phyloP scores from a whole-genome alignment of 2,888 invertebrate species.

The Cheilosia pagana region DNA sequence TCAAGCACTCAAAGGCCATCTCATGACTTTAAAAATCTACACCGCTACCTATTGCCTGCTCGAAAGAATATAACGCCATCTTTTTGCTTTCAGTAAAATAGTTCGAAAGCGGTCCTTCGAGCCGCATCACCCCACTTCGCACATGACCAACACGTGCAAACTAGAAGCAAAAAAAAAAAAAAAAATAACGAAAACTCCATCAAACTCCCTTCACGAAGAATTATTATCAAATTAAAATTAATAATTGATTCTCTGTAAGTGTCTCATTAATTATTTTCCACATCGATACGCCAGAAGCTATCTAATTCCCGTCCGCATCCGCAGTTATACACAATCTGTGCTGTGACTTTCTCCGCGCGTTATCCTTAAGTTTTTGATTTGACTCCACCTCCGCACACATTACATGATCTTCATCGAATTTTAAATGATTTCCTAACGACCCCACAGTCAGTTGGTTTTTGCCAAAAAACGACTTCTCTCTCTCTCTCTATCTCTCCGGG shows the following conservation, averaged over 20 bases:
- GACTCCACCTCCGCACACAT: slow-evolving; percentile 8
- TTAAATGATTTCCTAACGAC: slow-evolving; percentile 51
- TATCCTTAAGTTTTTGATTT: slow-evolving; percentile 17
- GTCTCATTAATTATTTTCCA: slow-evolving; percentile 36
- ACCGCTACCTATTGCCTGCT: too few species aligned
- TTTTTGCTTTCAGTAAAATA: too few species aligned
- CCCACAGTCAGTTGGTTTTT: background rate
- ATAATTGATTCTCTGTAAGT: slow-evolving; percentile 37
- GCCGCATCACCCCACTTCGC: background rate
- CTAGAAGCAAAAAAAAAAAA: background rate
- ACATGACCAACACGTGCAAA: too few species aligned
- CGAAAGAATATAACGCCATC: too few species aligned
- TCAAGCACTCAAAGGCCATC: too few species aligned
- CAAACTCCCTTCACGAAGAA: slow-evolving; percentile 6
- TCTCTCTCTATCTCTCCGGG: background rate
- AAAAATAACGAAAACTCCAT: background rate
- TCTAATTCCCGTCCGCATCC: slow-evolving; percentile 1
- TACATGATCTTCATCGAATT: slow-evolving; percentile 44
- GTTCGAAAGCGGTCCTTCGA: too few species aligned
- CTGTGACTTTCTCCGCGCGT: slow-evolving; percentile 29
- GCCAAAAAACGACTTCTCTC: slow-evolving; percentile 8
- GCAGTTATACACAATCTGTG: background rate
- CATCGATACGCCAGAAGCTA: slow-evolving; percentile 20
- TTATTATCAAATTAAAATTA: slow-evolving; percentile 40
- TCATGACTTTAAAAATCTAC: too few species aligned